Evolutionary conservation across 2,797 vertebrate genomes (phyloP).

Genomic region (Sarcoramphus papa): DNA sequence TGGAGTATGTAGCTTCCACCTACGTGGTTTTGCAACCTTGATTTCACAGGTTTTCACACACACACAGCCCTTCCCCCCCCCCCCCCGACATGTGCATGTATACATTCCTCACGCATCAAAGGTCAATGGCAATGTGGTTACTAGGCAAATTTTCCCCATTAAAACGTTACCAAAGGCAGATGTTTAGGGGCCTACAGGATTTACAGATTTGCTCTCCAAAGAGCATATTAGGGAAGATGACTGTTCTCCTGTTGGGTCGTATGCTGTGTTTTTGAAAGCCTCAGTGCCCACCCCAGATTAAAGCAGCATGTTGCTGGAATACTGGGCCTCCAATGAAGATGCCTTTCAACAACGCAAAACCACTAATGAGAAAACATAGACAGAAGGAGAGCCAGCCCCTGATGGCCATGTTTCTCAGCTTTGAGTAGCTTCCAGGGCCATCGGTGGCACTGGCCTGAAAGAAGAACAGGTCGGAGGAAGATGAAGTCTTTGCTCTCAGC

Average conservation of each 20-base stretch:
- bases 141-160: conserved; percentile 63
- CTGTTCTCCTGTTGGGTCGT: conserved; percentile 42
- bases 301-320: conserved; percentile 66
- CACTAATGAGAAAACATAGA: conserved; percentile 73
- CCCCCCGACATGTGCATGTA: neutral
- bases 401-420: conserved; percentile 3
- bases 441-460: neutral
- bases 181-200: conserved; percentile 60
- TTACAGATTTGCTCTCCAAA: conserved; percentile 61
- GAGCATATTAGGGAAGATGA: conserved; percentile 25
- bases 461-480: neutral
- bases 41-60: neutral
- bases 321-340: conserved; percentile 67
- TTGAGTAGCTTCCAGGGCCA: conserved; percentile 33
- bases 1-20: neutral
- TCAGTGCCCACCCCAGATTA: conserved; percentile 67
- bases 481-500: neutral
- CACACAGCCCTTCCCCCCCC: neutral
- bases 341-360: conserved; percentile 71
- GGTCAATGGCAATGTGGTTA: conserved; percentile 55
- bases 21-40: neutral
- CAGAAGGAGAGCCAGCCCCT: conserved; percentile 56
- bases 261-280: conserved; percentile 55
- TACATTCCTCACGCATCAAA: conserved; percentile 51
- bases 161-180: conserved; percentile 66